Percentiles rank a stretch among this genome's conserved stretches.
These are phyloP conservation scores for Clarias laeviceps DNA, from an alignment of 2,797 vertebrate species.

Conservation along the genomic window DNA sequence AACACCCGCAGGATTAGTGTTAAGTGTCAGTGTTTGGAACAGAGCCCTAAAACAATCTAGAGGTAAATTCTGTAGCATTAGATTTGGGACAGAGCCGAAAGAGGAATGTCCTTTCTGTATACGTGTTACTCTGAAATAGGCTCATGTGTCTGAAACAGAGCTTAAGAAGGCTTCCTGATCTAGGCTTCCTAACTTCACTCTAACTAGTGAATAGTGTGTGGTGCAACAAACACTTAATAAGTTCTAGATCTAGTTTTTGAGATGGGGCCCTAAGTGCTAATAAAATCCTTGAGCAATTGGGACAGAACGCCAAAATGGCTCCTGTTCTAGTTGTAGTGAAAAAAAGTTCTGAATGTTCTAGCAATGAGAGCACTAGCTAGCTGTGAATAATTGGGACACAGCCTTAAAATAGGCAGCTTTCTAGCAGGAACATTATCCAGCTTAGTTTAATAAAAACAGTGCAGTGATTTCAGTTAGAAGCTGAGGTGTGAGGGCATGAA, in stretches of 20 bases:
- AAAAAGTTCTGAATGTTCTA: slow-evolving; percentile 2
- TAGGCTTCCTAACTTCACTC: no score
- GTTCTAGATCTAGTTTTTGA: neutral
- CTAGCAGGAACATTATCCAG: no score
- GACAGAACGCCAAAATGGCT: neutral
- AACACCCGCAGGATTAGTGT: neutral
- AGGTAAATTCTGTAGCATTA: neutral
- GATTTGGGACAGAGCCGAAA: slow-evolving; percentile 6
- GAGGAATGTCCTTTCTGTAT: neutral
- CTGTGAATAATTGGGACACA: neutral
- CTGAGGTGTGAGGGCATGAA: neutral
- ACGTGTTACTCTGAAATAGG: neutral
- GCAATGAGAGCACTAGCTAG: neutral
- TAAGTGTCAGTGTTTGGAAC: neutral
- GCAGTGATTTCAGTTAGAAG: neutral
- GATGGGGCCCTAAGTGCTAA: neutral
- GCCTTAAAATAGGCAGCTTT: neutral
- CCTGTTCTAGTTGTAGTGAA: neutral
- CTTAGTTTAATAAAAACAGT: neutral
- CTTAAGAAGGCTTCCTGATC: no score
- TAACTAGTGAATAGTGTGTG: neutral
- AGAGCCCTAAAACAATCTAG: neutral
- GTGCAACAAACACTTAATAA: neutral
- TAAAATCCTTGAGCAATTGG: neutral
- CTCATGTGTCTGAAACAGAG: neutral